Conservation (phyloP, 2,113 vertebrate genomes). For the Siniperca chuatsi region DNA sequence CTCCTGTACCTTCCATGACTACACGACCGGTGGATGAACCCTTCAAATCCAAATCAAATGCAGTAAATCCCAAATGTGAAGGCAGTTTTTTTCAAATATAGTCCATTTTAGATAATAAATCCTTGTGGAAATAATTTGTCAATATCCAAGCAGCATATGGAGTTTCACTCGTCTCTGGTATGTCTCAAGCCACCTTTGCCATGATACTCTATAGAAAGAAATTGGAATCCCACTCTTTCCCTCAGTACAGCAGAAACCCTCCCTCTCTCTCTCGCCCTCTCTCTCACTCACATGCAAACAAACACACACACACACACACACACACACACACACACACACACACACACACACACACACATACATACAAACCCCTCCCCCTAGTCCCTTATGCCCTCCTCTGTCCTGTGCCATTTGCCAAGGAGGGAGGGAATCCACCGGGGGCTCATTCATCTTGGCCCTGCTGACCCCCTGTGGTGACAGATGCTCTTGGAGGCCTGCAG, state of each 20-base stretch:
- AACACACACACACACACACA: conserved; percentile 59
- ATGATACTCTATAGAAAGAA: conserved; percentile 84
- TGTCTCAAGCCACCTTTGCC: conserved; percentile 80
- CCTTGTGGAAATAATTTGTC: conserved; percentile 19
- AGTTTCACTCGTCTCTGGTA: conserved; percentile 62
- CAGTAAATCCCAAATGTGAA: conserved; percentile 59
- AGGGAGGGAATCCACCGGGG: conserved; percentile 91
- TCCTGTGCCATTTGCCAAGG: conserved; percentile 95
- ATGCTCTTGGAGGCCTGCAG: conserved; percentile 91
- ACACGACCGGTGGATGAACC: conserved; percentile 29
- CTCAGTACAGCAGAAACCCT: conserved; percentile 67
- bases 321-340: conserved; percentile 73
- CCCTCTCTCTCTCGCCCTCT: conserved; percentile 73
- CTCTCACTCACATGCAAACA: conserved; percentile 80
- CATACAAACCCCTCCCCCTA: conserved; percentile 76
- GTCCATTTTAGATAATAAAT: conserved; percentile 69
- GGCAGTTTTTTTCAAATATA: conserved; percentile 33
- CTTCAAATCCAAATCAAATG: conserved; percentile 57
- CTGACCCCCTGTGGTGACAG: conserved; percentile 93
- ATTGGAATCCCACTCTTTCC: conserved; percentile 85
- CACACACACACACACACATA: conserved; percentile 68
- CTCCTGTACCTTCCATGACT: conserved; percentile 81
- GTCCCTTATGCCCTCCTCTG: conserved; percentile 88
- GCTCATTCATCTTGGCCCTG: conserved; percentile 95
- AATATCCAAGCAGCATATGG: conserved; percentile 59